These are phyloP conservation scores for Nerophis ophidion DNA, from an alignment of 2,113 vertebrate species.

Conservation along the genomic window DNA sequence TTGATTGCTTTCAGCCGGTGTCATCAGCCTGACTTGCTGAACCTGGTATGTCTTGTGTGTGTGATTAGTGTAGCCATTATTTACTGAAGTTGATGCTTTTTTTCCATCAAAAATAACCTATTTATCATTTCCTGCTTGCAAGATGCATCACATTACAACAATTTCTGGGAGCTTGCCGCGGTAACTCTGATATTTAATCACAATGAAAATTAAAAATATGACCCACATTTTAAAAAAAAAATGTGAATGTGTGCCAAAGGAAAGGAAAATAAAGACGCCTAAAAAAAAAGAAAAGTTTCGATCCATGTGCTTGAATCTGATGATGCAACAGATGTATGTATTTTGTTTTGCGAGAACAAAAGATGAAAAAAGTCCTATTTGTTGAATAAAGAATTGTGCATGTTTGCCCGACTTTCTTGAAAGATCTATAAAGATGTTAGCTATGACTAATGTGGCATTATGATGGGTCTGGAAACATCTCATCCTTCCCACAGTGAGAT, in stretches of 20 bases:
- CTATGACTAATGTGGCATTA: conserved; percentile 19
- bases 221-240: background rate
- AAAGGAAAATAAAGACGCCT: background rate
- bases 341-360: too few species aligned
- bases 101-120: background rate
- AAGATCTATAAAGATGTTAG: conserved; percentile 30
- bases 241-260: background rate
- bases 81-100: background rate
- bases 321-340: too few species aligned
- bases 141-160: background rate
- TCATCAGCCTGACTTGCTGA: too few species aligned
- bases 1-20: too few species aligned
- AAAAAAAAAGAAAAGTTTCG: too few species aligned
- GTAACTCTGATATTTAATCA: background rate
- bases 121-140: background rate
- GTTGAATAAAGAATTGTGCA: background rate
- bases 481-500: conserved; percentile 18
- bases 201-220: background rate
- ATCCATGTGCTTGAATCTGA: too few species aligned
- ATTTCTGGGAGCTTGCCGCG: background rate
- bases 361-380: background rate
- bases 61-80: background rate
- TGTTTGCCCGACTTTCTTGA: conserved; percentile 22
- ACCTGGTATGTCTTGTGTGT: background rate
- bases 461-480: conserved; percentile 35